Evolutionary conservation across 2,113 vertebrate species (phyloP).

Genomic region (Etheostoma cragini): DNA sequence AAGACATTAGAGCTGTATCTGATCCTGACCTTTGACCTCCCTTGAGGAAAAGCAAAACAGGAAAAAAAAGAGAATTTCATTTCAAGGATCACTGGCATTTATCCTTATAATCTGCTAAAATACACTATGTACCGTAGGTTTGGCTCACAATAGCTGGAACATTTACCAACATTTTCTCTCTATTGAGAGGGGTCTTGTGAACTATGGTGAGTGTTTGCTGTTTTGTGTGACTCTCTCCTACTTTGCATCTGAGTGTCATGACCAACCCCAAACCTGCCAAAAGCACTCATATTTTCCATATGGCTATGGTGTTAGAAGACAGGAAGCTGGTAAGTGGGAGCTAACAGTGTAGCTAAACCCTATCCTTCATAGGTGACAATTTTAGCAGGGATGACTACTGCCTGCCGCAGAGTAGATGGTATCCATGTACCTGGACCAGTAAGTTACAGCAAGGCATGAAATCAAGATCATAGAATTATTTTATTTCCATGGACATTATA

Average conservation of each 20-base stretch:
- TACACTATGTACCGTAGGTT: not conserved
- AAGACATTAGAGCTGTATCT: not conserved
- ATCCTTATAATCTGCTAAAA: not conserved
- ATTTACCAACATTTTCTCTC: too few relatives aligned
- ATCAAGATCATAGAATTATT: too few relatives aligned
- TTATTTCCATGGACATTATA: too few relatives aligned
- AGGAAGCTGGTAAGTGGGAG: not conserved
- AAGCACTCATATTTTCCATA: not conserved
- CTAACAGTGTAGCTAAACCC: not conserved
- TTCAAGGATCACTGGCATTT: not conserved
- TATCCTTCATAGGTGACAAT: not conserved
- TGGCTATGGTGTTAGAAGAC: not conserved
- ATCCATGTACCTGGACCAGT: too few relatives aligned
- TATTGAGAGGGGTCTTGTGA: not conserved
- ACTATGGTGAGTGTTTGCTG: too few relatives aligned
- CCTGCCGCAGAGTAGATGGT: too few relatives aligned
- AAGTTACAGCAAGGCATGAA: too few relatives aligned
- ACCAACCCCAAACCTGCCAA: too few relatives aligned
- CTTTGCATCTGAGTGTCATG: too few relatives aligned
- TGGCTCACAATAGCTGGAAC: not conserved
- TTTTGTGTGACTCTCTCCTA: too few relatives aligned
- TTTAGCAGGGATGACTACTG: too few relatives aligned
- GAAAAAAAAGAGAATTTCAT: slow-evolving; percentile 6
- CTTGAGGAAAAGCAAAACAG: not conserved
- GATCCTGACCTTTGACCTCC: slow-evolving; percentile 32